Conservation (phyloP, 2,888 invertebrate genomes). For the Geotrupes spiniger region DNA sequence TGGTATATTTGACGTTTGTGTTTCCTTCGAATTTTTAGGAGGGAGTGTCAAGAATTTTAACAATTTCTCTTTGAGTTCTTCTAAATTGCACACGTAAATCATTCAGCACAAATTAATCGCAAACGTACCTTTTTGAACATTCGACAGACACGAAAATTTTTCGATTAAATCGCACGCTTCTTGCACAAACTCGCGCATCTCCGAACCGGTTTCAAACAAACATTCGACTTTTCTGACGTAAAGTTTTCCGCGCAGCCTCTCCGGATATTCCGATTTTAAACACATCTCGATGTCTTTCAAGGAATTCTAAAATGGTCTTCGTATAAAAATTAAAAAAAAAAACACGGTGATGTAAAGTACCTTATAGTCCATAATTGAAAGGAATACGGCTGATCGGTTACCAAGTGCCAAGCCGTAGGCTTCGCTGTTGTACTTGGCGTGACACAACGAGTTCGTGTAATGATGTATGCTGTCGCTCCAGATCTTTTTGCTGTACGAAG, state of each 20-base stretch:
- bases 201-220: slow-evolving; percentile 29
- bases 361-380: slow-evolving; percentile 59
- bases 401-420: slow-evolving; percentile 64
- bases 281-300: slow-evolving; percentile 62
- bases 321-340: slow-evolving; percentile 1
- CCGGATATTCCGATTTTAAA: slow-evolving; percentile 61
- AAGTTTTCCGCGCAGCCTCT: slow-evolving; percentile 62
- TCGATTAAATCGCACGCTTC: slow-evolving; percentile 32
- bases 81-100: slow-evolving; percentile 14
- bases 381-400: slow-evolving; percentile 67
- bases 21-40: slow-evolving; percentile 16
- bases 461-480: slow-evolving; percentile 42
- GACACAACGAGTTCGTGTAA: slow-evolving; percentile 63
- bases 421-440: slow-evolving; percentile 55
- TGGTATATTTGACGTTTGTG: slow-evolving; percentile 47
- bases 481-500: slow-evolving; percentile 8
- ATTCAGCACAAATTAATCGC: background rate
- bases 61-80: slow-evolving; percentile 26
- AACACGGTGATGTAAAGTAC: slow-evolving; percentile 42
- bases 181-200: slow-evolving; percentile 15
- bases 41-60: slow-evolving; percentile 22
- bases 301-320: slow-evolving; percentile 60
- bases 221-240: slow-evolving; percentile 65
- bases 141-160: slow-evolving; percentile 7
- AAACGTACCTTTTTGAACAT: slow-evolving; percentile 17